phyloP scores from a whole-genome alignment of 1,140 invertebrate species.

The Paraescarpia echinospica region DNA sequence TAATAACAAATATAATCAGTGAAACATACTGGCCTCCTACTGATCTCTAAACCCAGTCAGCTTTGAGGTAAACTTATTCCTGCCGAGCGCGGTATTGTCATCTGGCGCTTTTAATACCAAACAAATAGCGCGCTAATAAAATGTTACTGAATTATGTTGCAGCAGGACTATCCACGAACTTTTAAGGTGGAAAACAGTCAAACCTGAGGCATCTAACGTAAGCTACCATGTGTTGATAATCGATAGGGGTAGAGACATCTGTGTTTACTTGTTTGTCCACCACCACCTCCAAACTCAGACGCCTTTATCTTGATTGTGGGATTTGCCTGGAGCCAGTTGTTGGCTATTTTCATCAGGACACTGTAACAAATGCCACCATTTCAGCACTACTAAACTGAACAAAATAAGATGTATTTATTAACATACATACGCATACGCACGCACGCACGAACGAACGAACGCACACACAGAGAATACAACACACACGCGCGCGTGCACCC shows the following conservation, averaged over 20 bases:
- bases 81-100: too few relatives aligned
- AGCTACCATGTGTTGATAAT: background rate
- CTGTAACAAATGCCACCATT: background rate
- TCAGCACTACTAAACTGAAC: background rate
- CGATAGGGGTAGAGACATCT: background rate
- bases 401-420: background rate
- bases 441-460: background rate
- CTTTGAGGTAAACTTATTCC: too few relatives aligned
- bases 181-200: background rate
- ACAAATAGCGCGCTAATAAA: too few relatives aligned
- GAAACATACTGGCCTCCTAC: background rate
- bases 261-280: background rate
- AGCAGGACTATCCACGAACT: background rate
- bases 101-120: too few relatives aligned
- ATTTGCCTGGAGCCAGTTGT: conserved; percentile 25
- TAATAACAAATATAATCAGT: background rate
- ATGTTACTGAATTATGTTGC: too few relatives aligned
- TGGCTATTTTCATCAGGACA: conserved; percentile 19
- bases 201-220: conserved; percentile 4
- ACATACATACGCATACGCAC: background rate
- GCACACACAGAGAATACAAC: too few relatives aligned
- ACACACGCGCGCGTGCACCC: background rate
- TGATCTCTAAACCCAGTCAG: too few relatives aligned
- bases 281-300: conserved; percentile 17
- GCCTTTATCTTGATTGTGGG: conserved; percentile 22